Evolutionary conservation across 2,888 invertebrate species (phyloP), one percentile per base, ranked within the genome.

Genomic region (Rhagonycha lutea): DNA sequence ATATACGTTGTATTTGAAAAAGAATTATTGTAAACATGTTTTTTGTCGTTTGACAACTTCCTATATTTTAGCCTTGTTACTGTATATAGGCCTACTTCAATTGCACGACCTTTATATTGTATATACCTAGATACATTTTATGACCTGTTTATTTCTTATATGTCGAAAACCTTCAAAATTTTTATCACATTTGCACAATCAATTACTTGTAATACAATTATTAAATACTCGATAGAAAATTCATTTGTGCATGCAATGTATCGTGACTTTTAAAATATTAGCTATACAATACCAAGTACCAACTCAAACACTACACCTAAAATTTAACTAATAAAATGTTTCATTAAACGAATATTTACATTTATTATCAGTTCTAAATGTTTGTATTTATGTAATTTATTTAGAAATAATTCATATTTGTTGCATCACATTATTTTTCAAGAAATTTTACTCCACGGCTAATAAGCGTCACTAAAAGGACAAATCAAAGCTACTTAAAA

Each of bases 141-240:
- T 76, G 78, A 78, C 78, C 76, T 74, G 69, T 60, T 74, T 78
- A 72, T 73, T 72, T 73, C 74, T 78, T 76, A 76, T 72, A 78
- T 74, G 76, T 71, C 68, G 69, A 74, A 76, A 72, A 68, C 76
- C 74, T 76, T 74, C 71, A 65, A 73, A 75, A 71, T 74, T 73
- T 71, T 76, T 74, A 78, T 73, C 70, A 72, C 65, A 69, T 76
- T 73, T 69, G 47, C 63, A 24, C 63, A 73, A 14, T 47, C 47
- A 47, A 23, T 26, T 18, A 14, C 47, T 18, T 18, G 24, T 65
- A 65, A 65, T 24, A 65, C 24, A 65, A 65, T 65, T 62, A 65
- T 65, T 65, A 24, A n/a, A 47, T 47, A 47, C 18, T 18, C 1
- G n/a, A 47, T 47, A 47, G n/a, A 47, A 47, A 47, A 65, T 65